Evolutionary conservation across 2,888 invertebrate species (phyloP).

Genomic region (Balanococcus diminutus): DNA sequence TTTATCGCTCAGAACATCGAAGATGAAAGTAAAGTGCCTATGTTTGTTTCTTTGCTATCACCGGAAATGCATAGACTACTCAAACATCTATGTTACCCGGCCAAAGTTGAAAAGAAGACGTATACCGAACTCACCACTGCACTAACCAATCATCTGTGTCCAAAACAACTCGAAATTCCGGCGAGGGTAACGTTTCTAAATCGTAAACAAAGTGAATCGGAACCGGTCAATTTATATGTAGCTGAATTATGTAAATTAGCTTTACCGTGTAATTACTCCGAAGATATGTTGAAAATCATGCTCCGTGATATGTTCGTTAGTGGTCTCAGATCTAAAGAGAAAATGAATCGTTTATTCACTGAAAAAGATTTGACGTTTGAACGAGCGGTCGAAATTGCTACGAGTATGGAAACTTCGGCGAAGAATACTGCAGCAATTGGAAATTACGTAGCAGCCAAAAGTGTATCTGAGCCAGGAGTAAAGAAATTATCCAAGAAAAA

Average conservation of each 20-base stretch:
- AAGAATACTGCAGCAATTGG: neutral
- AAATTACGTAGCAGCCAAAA: neutral
- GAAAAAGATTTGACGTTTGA: conserved; percentile 45
- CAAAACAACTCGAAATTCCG: neutral
- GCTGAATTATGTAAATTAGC: neutral
- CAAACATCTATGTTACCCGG: neutral
- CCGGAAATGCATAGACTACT: neutral
- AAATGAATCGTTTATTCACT: neutral
- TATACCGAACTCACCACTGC: neutral
- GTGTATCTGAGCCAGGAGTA: neutral
- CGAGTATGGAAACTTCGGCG: conserved; percentile 63
- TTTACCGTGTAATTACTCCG: neutral
- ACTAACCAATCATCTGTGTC: neutral
- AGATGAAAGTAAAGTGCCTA: neutral
- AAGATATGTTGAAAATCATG: neutral
- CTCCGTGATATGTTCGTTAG: conserved; percentile 3
- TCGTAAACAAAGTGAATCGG: neutral
- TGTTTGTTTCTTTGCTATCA: neutral
- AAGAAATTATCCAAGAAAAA: neutral
- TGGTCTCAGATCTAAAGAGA: neutral
- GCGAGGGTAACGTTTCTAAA: neutral
- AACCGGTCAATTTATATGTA: neutral
- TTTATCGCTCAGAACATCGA: neutral
- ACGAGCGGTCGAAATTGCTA: conserved; percentile 66
- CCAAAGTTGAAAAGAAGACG: neutral